Evolutionary conservation across 2,113 vertebrate species (phyloP).

Genomic region (Oxyura jamaicensis): DNA sequence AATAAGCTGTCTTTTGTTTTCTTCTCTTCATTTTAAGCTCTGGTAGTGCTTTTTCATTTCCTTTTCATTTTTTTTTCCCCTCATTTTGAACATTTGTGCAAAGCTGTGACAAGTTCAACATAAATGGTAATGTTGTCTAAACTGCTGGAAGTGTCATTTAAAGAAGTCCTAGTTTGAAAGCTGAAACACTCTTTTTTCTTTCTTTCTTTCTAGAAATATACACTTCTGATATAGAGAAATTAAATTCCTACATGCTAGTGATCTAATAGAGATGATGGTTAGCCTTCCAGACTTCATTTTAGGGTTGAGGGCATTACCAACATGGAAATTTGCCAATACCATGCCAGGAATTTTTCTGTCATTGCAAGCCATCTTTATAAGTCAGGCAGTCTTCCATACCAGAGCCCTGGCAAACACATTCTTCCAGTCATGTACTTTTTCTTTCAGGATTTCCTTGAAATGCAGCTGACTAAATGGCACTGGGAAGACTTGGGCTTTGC

Average conservation of each 20-base stretch:
- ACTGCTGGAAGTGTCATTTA: background rate
- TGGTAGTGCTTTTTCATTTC: background rate
- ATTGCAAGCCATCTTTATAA: background rate
- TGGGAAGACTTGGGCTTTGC: background rate
- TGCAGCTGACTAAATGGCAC: background rate
- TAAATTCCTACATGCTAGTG: background rate
- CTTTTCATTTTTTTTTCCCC: fast-evolving
- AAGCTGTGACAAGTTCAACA: background rate
- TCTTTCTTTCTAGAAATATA: background rate
- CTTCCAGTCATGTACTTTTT: background rate
- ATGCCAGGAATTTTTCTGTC: background rate
- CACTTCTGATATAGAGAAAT: background rate
- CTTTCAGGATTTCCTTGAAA: background rate
- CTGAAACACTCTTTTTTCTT: background rate
- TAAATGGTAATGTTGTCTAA: background rate
- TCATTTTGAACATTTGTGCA: background rate
- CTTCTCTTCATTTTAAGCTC: background rate
- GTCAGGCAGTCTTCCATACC: background rate
- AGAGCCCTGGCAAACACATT: background rate
- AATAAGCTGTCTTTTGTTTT: background rate
- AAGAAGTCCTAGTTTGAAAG: background rate
- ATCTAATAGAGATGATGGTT: background rate
- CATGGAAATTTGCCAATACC: background rate
- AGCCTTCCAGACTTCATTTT: background rate
- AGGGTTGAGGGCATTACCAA: background rate